Evolutionary conservation across 2,113 vertebrate species (phyloP), one percentile per base, ranked within the genome.

Genomic region (Eptesicus fuscus): DNA sequence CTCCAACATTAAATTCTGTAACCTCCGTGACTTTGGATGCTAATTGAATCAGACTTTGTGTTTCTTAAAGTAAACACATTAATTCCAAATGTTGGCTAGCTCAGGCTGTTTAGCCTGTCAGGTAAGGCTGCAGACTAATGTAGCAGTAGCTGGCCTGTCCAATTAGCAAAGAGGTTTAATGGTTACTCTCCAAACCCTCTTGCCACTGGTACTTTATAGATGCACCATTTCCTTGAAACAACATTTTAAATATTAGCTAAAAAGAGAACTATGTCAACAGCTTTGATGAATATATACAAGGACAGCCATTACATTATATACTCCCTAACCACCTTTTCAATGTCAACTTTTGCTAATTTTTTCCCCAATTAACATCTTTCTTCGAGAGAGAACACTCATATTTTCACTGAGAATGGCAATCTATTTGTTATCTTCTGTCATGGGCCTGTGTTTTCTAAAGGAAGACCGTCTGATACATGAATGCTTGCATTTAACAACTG

Each of bases 341-440:
- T 97, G 96, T 98, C 95, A 98, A 70, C 95, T 97, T 98, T 98
- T 96, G 95, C 98, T 98, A 96, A 98, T 98, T 97, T 97, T 93
- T 95, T 83, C 97, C 95, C 96, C 95, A 98, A 96, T 98, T 98
- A 98, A 95, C 88, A 73, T 97, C 82, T 98, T 98, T 98, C 97
- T 98, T 97, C 95, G 95, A 93, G 59, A 93, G 61, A 97, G 92
- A 98, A 98, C 96, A 97, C 44, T 98, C 96, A 95, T 96, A 96
- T 98, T 98, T 98, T 98, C 92, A 93, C 96, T 91, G 83, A 95
- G 87, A 97, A 97, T 12, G 25, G 69, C 56, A 88, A 93, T 96
- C 97, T 96, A 96, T 98, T 98, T 98, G 98, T 98, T 98, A 98
- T 86, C 42, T 61, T 96, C 94, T 97, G 97, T 97, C 97, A 96